These are phyloP conservation scores for Drosophila sulfurigaster DNA, from an alignment of 1,140 invertebrate genomes.

Conservation along the genomic window DNA sequence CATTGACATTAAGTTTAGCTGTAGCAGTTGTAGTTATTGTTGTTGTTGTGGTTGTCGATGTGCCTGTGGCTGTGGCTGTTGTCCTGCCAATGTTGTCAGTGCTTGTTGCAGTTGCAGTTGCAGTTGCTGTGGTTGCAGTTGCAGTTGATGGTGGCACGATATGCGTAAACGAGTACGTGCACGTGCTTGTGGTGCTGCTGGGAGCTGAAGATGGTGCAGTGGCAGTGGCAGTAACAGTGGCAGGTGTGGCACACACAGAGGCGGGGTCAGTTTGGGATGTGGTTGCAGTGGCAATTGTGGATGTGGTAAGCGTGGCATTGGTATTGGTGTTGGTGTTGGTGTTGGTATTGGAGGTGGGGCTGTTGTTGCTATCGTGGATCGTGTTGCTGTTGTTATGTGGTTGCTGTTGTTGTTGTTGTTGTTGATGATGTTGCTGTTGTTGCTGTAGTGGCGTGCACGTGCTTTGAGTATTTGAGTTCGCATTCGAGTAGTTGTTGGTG, in stretches of 20 bases:
- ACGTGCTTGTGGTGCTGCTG: constrained; percentile 58
- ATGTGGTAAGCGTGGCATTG: constrained; percentile 21
- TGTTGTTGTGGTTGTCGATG: constrained; percentile 40
- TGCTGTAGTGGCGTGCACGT: constrained; percentile 63
- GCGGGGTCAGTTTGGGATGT: constrained; percentile 40
- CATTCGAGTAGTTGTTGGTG: constrained; percentile 42
- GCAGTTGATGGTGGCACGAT: constrained; percentile 56
- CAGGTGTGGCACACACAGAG: constrained; percentile 36
- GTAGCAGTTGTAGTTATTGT: constrained; percentile 55
- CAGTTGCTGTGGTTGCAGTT: constrained; percentile 1
- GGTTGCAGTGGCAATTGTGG: constrained; percentile 29
- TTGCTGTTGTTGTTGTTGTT: constrained; percentile 47
- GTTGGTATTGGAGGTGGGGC: constrained; percentile 23
- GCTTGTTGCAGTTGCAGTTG: constrained; percentile 43
- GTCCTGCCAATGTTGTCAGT: constrained; percentile 53
- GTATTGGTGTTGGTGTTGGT: constrained; percentile 26
- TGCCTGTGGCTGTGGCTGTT: constrained; percentile 53
- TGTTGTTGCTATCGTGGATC: constrained; percentile 51
- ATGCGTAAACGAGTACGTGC: constrained; percentile 68
- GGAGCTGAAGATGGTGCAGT: constrained; percentile 49
- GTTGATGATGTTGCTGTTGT: constrained; percentile 33
- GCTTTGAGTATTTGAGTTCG: constrained; percentile 59
- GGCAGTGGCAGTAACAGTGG: constrained; percentile 37
- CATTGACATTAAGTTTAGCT: constrained; percentile 79
- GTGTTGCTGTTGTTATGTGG: constrained; percentile 52